Conservation (phyloP, 2,888 invertebrate species). For the Pterostichus niger region DNA sequence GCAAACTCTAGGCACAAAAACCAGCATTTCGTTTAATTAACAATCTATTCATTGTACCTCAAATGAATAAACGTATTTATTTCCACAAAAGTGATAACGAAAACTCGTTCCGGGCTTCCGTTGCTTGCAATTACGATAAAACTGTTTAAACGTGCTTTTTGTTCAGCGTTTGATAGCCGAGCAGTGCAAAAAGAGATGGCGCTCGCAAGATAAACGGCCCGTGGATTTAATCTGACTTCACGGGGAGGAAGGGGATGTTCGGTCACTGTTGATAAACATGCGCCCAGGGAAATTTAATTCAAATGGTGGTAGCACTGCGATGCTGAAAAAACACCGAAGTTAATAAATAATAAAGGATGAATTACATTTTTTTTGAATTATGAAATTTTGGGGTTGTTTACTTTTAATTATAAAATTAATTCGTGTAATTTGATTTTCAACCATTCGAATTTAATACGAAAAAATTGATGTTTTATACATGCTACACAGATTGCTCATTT, state of each 20-base stretch:
- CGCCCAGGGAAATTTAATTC: slow-evolving; percentile 61
- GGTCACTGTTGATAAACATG: slow-evolving; percentile 43
- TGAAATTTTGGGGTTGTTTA: neutral
- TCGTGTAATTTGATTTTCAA: no score
- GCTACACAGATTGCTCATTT: no score
- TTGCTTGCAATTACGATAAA: slow-evolving; percentile 57
- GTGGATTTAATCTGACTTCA: slow-evolving; percentile 59
- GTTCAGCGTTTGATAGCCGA: slow-evolving; percentile 35
- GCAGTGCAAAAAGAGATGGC: slow-evolving; percentile 58
- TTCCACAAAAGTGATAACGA: slow-evolving; percentile 54
- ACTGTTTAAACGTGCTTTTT: slow-evolving; percentile 58
- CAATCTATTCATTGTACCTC: slow-evolving; percentile 47
- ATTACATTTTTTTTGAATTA: neutral
- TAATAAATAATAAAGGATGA: slow-evolving; percentile 7
- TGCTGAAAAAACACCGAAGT: neutral
- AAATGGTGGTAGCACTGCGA: slow-evolving; percentile 14
- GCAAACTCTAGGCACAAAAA: neutral
- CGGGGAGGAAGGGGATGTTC: neutral
- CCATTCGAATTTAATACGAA: no score
- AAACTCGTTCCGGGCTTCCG: slow-evolving; percentile 45
- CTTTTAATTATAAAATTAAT: neutral
- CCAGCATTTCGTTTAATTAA: slow-evolving; percentile 55
- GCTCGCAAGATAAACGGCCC: slow-evolving; percentile 54
- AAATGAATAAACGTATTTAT: slow-evolving; percentile 63
- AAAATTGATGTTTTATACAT: no score